Percentiles rank a stretch among this genome's conserved stretches.
Conservation (phyloP, 2,888 invertebrate species). For the Dynastes tityus region DNA sequence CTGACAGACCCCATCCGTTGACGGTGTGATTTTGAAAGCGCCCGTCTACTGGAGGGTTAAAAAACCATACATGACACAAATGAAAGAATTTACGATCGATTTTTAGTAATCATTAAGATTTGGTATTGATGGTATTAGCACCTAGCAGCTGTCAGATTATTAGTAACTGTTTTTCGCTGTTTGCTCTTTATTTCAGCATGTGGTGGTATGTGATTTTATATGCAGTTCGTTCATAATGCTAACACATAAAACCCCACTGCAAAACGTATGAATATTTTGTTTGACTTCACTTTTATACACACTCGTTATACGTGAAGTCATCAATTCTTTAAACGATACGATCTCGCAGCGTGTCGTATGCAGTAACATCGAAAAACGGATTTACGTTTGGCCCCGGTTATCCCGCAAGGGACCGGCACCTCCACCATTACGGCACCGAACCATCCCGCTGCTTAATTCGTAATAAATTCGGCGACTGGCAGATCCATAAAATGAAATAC, state of each 20-base stretch:
- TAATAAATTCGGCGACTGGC: slow-evolving; percentile 35
- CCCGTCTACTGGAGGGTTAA: too few relatives aligned
- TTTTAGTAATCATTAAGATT: too few relatives aligned
- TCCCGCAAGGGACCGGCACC: neutral
- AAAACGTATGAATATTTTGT: neutral
- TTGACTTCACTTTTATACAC: slow-evolving; percentile 16
- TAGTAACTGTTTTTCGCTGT: too few relatives aligned
- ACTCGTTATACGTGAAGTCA: neutral
- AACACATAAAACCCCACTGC: slow-evolving; percentile 21
- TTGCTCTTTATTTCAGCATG: neutral
- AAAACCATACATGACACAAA: too few relatives aligned
- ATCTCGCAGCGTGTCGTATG: slow-evolving; percentile 7
- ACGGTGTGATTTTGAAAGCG: too few relatives aligned
- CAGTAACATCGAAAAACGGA: slow-evolving; percentile 5
- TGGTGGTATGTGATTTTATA: neutral
- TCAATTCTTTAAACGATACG: slow-evolving; percentile 29
- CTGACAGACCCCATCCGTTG: too few relatives aligned
- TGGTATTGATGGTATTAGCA: too few relatives aligned
- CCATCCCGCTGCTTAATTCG: slow-evolving; percentile 22
- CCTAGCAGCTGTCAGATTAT: too few relatives aligned
- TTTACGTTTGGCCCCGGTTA: slow-evolving; percentile 11
- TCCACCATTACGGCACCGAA: neutral
- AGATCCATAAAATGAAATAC: slow-evolving; percentile 41
- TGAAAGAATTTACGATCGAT: too few relatives aligned
- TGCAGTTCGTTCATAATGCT: neutral